Evolutionary conservation across 2,888 invertebrate genomes (phyloP), one percentile per base, ranked within the genome.

Genomic region (Sussaba pulchella): DNA sequence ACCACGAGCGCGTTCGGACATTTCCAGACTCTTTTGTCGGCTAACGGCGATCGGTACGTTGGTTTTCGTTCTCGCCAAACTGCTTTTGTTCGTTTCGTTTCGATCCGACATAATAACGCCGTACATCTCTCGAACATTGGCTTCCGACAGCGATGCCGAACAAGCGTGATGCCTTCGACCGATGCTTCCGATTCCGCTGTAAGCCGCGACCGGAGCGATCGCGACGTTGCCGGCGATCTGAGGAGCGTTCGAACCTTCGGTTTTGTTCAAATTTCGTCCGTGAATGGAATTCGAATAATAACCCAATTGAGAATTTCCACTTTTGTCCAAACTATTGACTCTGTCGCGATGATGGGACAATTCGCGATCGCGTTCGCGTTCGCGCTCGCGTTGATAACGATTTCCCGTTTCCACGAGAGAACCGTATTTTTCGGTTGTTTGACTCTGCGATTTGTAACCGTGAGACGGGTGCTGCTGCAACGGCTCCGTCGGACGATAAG

Each of bases 21-120:
- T 91, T 83, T 94, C 94, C 82, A 94, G 91, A 88, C 93, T 93
- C 84, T 93, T 92, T 87, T 94, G 94, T 84, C 94, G 93, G 66
- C 92, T 88, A 66, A 91, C 86, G 76, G 86, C 85, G 19, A 88
- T 81, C 24, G 87, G 82, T n/a, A 88, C 50, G 52, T 67, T 71
- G 5, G 88, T 88, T 80, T 83, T 89, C 82, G 85, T 89, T 86
- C 91, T 89, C 59, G 87, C 90, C 67, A 90, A 88, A 87, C 87
- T 92, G 83, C 93, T 93, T 17, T 81, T 82, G 45, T 74, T 81
- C 86, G 92, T 86, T 19, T 90, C 90, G 36, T 84, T 87, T 63
- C 89, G 86, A 45, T 90, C 90, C 8, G 88, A 81, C 59, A 89
- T 71, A 86, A 91, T 88, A 6, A 86, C 88, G 8, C 87, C 88